Base-by-base conservation (phyloP, 2,113 vertebrate genomes). In the Alectura lathami region DNA sequence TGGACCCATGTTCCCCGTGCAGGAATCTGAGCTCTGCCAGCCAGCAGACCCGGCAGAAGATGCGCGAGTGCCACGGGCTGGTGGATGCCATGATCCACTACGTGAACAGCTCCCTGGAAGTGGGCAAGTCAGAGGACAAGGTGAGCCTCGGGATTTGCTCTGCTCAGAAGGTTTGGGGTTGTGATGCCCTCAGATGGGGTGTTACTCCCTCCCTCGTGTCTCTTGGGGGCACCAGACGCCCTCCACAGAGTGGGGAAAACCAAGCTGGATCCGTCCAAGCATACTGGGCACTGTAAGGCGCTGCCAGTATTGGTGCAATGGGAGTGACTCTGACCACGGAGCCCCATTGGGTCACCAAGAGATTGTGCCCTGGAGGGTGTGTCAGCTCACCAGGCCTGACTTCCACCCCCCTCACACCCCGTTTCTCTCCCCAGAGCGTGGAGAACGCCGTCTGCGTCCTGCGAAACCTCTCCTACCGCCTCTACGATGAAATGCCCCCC, bases 1-100 rank as follows among this genome's bases (percentile, higher is more conserved):
- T 1, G 6, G 6, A 24, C 32, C n/a, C 21, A 10, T 1, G 0
- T 88, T 81, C 40, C 34, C 11, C 5, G 0, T 29, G 48, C 95
- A 99, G 99, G 93, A 99, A 99, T 83, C 95, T 99, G 97, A 99
- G 99, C 96, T 99, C 99, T 0, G 98, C 99, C 84, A 99, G 98
- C 79, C 98, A 99, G 94, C 98, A 98, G 89, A 99, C 99, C 1
- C 98, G 99, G 42, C 98, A 99, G 97, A 99, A 98, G 97, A 99
- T 99, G 99, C 98, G 99, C 0, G 98, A 99, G n/a, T 99, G 98
- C 85, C 96, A 97, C 0, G 98, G 99, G 57, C 98, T 99, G 87
- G 98, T 99, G 93, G 99, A 99, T 36, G 98, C 99, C 47, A 97
- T 99, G 96, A 98, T 99, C 94, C 97, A 97, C 88, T 99, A 99